Percentiles rank a stretch among this genome's conserved stretches.
Evolutionary conservation across 2,797 vertebrate genomes (phyloP).

Genomic region (Onychomys torridus): DNA sequence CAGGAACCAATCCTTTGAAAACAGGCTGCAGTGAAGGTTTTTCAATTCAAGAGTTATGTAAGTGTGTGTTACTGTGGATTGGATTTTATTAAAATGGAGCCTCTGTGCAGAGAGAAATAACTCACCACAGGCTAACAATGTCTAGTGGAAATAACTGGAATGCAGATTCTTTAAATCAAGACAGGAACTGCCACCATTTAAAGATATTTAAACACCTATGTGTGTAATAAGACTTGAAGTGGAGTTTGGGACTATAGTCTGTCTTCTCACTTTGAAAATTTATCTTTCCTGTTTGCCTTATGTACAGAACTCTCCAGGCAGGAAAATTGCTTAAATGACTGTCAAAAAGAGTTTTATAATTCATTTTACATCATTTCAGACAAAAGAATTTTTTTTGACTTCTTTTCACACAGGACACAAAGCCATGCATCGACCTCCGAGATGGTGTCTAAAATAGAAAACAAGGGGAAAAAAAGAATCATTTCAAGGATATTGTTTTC

Average conservation of each 20-base stretch:
- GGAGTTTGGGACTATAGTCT: neutral
- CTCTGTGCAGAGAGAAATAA: conserved; percentile 10
- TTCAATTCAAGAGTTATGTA: conserved; percentile 53
- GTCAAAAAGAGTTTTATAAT: conserved; percentile 35
- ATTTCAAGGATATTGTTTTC: conserved; percentile 60
- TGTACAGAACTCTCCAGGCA: neutral
- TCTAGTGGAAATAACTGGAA: neutral
- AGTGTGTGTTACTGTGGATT: neutral
- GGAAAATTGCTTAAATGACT: neutral
- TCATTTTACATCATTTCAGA: conserved; percentile 42
- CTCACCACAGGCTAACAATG: neutral
- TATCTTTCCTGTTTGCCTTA: neutral
- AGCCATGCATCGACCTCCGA: neutral
- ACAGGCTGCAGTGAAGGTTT: neutral
- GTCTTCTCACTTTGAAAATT: neutral
- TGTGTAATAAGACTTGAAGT: neutral
- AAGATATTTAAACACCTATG: conserved; percentile 34
- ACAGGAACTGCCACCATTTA: conserved; percentile 27
- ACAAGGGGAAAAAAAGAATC: neutral
- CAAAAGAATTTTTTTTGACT: neutral
- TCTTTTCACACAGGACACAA: conserved; percentile 12
- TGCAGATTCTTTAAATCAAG: conserved; percentile 1
- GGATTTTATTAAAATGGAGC: conserved; percentile 61
- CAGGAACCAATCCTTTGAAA: conserved; percentile 56
- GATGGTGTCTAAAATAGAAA: conserved; percentile 47